Base-by-base conservation (phyloP, 2,888 invertebrate species). In the Sialis lutaria region DNA sequence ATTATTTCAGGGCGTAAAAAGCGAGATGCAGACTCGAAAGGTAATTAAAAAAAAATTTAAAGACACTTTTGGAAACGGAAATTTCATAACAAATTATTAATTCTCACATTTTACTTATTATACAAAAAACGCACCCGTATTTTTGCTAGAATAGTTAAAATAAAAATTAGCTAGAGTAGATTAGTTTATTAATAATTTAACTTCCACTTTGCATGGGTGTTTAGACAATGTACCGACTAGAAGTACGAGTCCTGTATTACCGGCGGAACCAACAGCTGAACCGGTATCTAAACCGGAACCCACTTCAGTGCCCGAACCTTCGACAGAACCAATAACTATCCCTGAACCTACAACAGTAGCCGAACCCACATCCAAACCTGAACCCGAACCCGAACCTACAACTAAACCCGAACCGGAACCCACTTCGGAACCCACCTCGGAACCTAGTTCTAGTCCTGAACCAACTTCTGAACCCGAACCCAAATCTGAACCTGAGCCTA, bases 321-420 rank as follows among this genome's bases (percentile, higher is more conserved):
- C 51, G 50, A 12, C 49, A 44, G 51, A 64, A 46, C 57, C 64
- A 0, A 58, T 67, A 0, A 64, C 67, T 51, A 55, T 58, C 46
- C 55, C 60, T 2, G 59, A 63, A 42, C 62, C 68, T 0, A 60
- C 61, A 49, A 59, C 68, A 0, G 64, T 67, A 49, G 66, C 73
- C 0, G 68, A 71, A 57, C 66, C 69, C 0, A 63, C 64, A 53
- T 65, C 72, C 43, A 67, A 61, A 61, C 65, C 64, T 13, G 64
- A 57, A 51, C 60, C 69, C 1, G 58, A 64, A 52, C 58, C 59
- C 51, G 63, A 60, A 58, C 62, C 57, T 6, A 57, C 53, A 49
- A 61, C 69, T 0, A 68, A 71, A 55, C 65, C 65, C 1, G 67
- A 70, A 53, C 59, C 67, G 0, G 62, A 58, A 40, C 60, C 62